Evolutionary conservation across 1,140 invertebrate genomes (phyloP).

Genomic region (Pogonognathellus flavescens): DNA sequence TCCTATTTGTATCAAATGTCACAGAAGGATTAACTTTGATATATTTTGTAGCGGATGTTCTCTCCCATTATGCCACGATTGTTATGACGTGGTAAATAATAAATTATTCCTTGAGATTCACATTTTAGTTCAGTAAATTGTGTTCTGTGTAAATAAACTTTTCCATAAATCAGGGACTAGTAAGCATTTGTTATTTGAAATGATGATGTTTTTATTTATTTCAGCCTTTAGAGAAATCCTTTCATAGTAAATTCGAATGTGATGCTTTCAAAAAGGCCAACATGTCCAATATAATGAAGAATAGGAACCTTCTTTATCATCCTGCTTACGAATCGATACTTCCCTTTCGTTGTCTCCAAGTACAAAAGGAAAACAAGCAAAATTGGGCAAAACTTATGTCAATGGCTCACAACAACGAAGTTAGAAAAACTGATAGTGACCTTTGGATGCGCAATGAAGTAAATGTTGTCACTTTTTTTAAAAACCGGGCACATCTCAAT

Average conservation of each 20-base stretch:
- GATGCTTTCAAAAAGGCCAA: background rate
- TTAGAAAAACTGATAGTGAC: constrained; percentile 73
- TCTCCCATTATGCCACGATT: constrained; percentile 79
- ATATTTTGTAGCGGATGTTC: constrained; percentile 78
- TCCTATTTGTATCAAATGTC: constrained; percentile 73
- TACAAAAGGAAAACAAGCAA: constrained; percentile 65
- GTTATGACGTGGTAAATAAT: constrained; percentile 71
- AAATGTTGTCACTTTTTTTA: constrained; percentile 76
- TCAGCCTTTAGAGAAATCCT: background rate
- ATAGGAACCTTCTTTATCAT: background rate
- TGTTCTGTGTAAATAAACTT: background rate
- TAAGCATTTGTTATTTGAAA: background rate
- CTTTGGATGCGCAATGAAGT: constrained; percentile 72
- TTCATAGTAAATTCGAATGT: constrained; percentile 13
- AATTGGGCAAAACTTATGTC: constrained; percentile 76
- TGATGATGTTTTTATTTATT: background rate
- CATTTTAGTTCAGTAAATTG: background rate
- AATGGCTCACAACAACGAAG: constrained; percentile 77
- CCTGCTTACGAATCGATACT: constrained; percentile 41
- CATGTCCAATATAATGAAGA: background rate
- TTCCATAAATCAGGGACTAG: background rate
- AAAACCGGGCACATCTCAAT: constrained; percentile 73
- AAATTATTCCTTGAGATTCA: no score
- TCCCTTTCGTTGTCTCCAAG: constrained; percentile 13
- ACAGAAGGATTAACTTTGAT: constrained; percentile 70